These are phyloP conservation scores for Diadegma fenestrale DNA, from an alignment of 2,888 invertebrate genomes.

Conservation along the genomic window DNA sequence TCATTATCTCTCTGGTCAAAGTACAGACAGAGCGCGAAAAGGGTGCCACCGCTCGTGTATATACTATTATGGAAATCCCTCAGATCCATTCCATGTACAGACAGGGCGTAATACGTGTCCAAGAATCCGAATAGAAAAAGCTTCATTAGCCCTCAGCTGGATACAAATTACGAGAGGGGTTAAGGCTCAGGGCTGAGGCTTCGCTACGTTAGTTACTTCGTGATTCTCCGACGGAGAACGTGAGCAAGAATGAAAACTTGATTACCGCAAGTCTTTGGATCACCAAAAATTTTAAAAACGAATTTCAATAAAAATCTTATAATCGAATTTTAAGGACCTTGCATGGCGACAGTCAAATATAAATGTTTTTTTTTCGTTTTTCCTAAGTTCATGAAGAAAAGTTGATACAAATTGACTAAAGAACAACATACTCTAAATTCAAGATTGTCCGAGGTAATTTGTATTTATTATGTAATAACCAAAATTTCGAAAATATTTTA, in stretches of 20 bases:
- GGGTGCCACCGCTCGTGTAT: constrained; percentile 31
- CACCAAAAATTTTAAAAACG: neutral
- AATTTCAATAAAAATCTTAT: neutral
- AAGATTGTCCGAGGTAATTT: no score
- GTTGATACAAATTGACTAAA: no score
- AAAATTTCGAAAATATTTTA: no score
- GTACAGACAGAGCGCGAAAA: constrained; percentile 43
- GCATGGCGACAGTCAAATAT: no score
- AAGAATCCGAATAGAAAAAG: constrained; percentile 58
- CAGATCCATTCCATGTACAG: constrained; percentile 47
- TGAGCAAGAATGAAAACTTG: constrained; percentile 49
- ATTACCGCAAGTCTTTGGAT: constrained; percentile 8
- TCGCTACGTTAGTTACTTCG: constrained; percentile 48
- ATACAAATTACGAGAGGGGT: constrained; percentile 47
- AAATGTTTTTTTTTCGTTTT: no score
- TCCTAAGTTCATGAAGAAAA: no score
- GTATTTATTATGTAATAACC: no score
- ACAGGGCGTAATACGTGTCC: constrained; percentile 63
- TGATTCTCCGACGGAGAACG: constrained; percentile 26
- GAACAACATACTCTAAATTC: no score
- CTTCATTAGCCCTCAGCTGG: constrained; percentile 65
- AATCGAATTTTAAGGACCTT: neutral
- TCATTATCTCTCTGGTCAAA: constrained; percentile 60
- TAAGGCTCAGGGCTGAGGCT: constrained; percentile 36
- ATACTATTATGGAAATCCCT: constrained; percentile 62